Evolutionary conservation across 2,113 vertebrate genomes (phyloP).

Genomic region (Oncorhynchus clarkii): DNA sequence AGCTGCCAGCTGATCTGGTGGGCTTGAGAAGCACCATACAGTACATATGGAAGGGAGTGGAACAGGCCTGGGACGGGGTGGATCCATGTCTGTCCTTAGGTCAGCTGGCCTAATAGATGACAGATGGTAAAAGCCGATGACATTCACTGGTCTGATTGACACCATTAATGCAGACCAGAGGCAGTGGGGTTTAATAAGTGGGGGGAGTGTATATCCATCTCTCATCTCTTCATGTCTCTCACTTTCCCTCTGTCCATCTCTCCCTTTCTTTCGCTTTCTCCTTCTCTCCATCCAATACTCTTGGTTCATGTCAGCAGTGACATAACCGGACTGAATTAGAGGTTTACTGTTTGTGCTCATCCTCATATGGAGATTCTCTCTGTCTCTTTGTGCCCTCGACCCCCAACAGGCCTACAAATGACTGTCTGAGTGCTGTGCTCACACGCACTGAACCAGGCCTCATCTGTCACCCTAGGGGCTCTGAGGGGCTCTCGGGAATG

Average conservation of each 20-base stretch:
- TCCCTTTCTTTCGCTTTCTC: background rate
- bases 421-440: background rate
- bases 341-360: background rate
- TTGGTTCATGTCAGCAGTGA: background rate
- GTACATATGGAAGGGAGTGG: background rate
- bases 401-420: slow-evolving; percentile 1
- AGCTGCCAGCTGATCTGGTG: background rate
- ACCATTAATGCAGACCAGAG: background rate
- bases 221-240: background rate
- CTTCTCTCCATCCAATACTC: background rate
- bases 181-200: background rate
- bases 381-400: slow-evolving; percentile 7
- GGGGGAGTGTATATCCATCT: background rate
- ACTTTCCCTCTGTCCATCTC: background rate
- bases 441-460: slow-evolving; percentile 5
- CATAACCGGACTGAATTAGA: background rate
- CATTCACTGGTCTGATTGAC: background rate
- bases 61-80: background rate
- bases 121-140: background rate
- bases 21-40: background rate
- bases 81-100: background rate
- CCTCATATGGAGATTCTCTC: background rate
- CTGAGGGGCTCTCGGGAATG: background rate
- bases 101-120: background rate
- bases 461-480: slow-evolving; percentile 19